phyloP scores from a whole-genome alignment of 2,113 vertebrate genomes.

The Chaetodon trifascialis region DNA sequence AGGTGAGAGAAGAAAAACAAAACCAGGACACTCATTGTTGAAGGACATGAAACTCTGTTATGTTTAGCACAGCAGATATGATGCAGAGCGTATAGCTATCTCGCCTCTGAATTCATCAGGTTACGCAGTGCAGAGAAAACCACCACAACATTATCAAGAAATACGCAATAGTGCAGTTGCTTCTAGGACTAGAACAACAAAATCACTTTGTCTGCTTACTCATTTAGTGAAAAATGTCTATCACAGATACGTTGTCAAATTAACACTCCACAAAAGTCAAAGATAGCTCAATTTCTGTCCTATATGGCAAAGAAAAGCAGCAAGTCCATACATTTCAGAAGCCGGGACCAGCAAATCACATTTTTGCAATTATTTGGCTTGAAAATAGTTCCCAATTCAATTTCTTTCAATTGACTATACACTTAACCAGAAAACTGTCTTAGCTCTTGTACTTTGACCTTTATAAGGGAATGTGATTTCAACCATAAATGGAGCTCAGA shows the following conservation, averaged over 20 bases:
- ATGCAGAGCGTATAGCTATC: neutral
- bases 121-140: neutral
- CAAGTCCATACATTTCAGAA: neutral
- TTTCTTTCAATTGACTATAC: neutral
- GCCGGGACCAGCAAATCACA: neutral
- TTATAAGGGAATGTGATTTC: neutral
- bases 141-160: neutral
- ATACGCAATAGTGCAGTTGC: no score
- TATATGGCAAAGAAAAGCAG: no score
- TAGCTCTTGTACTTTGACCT: neutral
- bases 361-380: neutral
- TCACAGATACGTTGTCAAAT: no score
- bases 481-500: neutral
- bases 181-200: neutral
- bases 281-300: no score
- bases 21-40: neutral
- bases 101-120: neutral
- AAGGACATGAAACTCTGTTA: neutral
- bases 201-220: neutral
- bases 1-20: neutral
- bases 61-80: neutral
- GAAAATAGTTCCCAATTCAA: no score
- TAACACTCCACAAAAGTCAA: no score
- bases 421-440: neutral
- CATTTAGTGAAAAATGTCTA: neutral